Conservation (phyloP, 1,140 invertebrate genomes). For the Popillia japonica region DNA sequence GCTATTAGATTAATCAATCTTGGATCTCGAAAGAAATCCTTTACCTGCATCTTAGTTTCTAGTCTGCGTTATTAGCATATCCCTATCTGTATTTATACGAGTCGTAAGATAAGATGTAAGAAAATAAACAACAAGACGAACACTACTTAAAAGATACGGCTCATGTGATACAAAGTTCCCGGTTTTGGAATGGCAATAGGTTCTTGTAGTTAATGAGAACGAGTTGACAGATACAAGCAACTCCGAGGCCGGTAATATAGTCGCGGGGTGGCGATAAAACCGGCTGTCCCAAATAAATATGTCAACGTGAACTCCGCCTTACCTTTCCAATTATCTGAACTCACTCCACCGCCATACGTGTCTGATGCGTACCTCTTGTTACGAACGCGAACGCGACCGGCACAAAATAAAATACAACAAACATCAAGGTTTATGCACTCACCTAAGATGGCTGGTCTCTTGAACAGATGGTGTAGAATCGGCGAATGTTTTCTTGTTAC, state of each 20-base stretch:
- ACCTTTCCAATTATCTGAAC: conserved; percentile 52
- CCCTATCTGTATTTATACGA: too few species aligned
- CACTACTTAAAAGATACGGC: conserved; percentile 17
- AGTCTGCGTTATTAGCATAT: too few species aligned
- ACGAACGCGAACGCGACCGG: conserved; percentile 39
- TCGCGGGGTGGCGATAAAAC: conserved; percentile 50
- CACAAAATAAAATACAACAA: conserved; percentile 38
- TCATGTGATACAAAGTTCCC: conserved; percentile 4
- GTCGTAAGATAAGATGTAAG: neutral
- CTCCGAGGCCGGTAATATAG: conserved; percentile 48
- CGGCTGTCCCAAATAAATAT: conserved; percentile 58
- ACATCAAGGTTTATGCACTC: conserved; percentile 45
- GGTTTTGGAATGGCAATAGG: conserved; percentile 32
- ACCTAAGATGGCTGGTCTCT: conserved; percentile 52
- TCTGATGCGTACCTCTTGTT: neutral
- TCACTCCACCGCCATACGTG: neutral
- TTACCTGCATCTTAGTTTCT: too few species aligned
- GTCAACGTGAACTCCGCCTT: conserved; percentile 57
- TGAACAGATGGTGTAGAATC: conserved; percentile 49
- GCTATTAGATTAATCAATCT: too few species aligned
- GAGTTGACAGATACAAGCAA: conserved; percentile 54
- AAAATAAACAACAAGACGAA: conserved; percentile 29
- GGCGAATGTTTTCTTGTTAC: conserved; percentile 48
- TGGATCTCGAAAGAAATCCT: too few species aligned
- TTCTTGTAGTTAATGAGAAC: conserved; percentile 54